Conservation (phyloP, 2,113 vertebrate species). For the Gambusia affinis region DNA sequence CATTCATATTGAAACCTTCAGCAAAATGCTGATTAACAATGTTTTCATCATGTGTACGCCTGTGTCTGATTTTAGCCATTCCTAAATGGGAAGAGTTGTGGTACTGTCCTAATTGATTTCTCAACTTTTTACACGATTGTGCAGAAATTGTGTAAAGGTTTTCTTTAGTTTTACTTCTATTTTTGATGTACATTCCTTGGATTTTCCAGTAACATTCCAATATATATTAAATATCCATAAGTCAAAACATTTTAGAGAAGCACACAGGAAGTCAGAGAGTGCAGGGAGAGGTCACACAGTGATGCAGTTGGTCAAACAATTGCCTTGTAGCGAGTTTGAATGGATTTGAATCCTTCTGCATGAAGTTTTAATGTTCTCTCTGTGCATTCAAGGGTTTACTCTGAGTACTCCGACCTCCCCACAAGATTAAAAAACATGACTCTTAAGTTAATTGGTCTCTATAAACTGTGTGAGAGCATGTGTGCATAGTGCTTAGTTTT, state of each 20-base stretch:
- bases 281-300: too few relatives aligned
- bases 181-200: neutral
- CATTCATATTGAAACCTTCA: neutral
- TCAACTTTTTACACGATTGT: neutral
- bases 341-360: too few relatives aligned
- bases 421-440: too few relatives aligned
- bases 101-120: too few relatives aligned
- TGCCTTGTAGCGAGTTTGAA: too few relatives aligned
- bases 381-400: too few relatives aligned
- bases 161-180: neutral
- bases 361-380: too few relatives aligned
- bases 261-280: neutral
- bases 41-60: neutral
- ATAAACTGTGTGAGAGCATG: too few relatives aligned
- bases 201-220: neutral
- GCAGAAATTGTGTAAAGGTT: neutral
- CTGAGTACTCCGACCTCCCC: too few relatives aligned
- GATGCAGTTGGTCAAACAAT: too few relatives aligned
- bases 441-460: too few relatives aligned
- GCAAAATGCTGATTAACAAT: neutral
- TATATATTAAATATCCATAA: neutral
- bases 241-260: neutral
- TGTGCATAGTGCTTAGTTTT: too few relatives aligned
- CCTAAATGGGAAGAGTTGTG: neutral
- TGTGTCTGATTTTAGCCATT: neutral